Evolutionary conservation across 2,888 invertebrate genomes (phyloP), one percentile per base, ranked within the genome.

Genomic region (Nymphalis c-album): DNA sequence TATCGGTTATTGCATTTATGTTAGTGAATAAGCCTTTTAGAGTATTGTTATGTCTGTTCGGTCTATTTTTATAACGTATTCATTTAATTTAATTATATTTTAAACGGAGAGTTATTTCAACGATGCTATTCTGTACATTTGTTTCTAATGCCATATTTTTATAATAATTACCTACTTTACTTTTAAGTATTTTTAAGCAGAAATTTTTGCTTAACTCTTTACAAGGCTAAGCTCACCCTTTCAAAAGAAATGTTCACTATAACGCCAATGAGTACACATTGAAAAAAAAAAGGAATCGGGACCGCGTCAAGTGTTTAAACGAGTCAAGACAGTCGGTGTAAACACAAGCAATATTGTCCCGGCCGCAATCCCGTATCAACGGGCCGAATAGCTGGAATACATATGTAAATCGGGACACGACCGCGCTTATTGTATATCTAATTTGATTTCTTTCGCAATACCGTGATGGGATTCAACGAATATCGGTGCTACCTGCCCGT

Each of bases 381-480:
- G 86, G 87, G 78, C 89, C 87, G 82, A 90, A 92, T 92, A 89
- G 86, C 89, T 80, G 71, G 86, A 85, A 88, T 92, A 88, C 90
- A 91, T 92, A 92, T 92, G 91, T 90, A 91, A 92, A 92, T 91
- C 81, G 83, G 83, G 79, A 81, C 85, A 86, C 85, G 81, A 85
- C 84, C 87, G 81, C 82, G 91, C 91, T 91, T 91, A 92, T 92
- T 91, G 92, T 91, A 85, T 90, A 91, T 89, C 89, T 91, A 91
- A 92, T 92, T 91, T 90, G 90, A 91, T 91, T 90, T 86, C 90
- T 90, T 89, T 87, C 85, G 88, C 89, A 88, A 86, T 88, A 85
- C 88, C 80, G 85, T 86, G 89, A 90, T 90, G 88, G 86, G 88
- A 85, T 87, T 84, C 87, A 83, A 86, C 86, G 87, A 84, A 85